phyloP scores from a whole-genome alignment of 2,113 vertebrate genomes.

The Pterocles gutturalis region DNA sequence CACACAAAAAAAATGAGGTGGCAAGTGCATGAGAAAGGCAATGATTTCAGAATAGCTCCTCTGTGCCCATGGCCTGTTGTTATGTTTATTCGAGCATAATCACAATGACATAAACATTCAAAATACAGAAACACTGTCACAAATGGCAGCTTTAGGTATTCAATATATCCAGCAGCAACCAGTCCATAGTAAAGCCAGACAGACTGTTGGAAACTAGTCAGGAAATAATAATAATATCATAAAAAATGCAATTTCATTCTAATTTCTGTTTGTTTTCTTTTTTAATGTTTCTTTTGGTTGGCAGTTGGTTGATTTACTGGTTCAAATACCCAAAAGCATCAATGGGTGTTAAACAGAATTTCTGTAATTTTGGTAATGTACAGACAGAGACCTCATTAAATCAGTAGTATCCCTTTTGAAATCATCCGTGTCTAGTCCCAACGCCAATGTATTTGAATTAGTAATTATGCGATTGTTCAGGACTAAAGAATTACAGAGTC shows the following conservation, averaged over 20 bases:
- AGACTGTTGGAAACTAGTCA: neutral
- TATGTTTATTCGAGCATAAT: neutral
- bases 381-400: constrained; percentile 28
- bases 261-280: neutral
- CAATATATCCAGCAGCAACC: neutral
- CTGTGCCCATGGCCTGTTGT: neutral
- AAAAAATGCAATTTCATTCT: neutral
- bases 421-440: constrained; percentile 20
- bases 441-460: constrained; percentile 13
- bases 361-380: constrained; percentile 36
- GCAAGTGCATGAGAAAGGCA: neutral
- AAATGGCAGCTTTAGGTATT: neutral
- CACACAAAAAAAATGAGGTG: neutral
- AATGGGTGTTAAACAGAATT: neutral
- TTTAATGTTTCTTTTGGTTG: neutral
- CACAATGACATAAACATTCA: neutral
- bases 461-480: constrained; percentile 37
- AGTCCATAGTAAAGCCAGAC: neutral
- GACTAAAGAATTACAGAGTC: constrained; percentile 2
- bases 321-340: constrained; percentile 12
- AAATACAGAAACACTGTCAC: neutral
- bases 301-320: neutral
- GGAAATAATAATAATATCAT: neutral
- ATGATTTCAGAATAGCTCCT: neutral
- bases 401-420: constrained; percentile 31